A percentile compares a stretch with the other conserved stretches of the same genome.
These are phyloP conservation scores for Lytechinus variegatus DNA, from an alignment of 35 echinoderm and acorn worm species.

Conservation along the genomic window DNA sequence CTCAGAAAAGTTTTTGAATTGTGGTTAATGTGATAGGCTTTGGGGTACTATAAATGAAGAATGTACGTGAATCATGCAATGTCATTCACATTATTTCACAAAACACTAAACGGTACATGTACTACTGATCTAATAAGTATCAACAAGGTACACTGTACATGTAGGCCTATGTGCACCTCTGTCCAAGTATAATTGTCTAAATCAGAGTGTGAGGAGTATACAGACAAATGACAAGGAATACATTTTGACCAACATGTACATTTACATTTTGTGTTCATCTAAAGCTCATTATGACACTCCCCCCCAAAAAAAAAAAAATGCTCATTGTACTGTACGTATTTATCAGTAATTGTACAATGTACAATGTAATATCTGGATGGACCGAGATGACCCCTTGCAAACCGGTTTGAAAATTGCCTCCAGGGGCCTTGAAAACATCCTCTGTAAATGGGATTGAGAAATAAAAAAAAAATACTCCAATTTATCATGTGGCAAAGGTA, in stretches of 20 bases:
- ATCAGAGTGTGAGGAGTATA: too few species aligned
- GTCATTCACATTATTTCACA: not conserved
- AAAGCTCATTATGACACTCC: too few species aligned
- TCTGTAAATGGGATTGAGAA: not conserved
- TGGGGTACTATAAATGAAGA: not conserved
- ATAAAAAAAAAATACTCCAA: not conserved
- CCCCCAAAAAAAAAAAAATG: too few species aligned
- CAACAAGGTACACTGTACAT: not conserved
- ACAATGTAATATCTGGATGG: not conserved
- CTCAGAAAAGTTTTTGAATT: not conserved
- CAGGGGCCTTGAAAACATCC: constrained; percentile 16
- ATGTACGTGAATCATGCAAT: not conserved
- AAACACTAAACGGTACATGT: not conserved
- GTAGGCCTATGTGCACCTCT: not conserved
- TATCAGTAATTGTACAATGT: too few species aligned
- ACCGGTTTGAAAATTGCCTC: not conserved
- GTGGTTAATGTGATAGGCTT: not conserved
- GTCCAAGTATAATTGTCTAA: too few species aligned
- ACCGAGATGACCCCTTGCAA: not conserved
- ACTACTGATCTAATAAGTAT: too few species aligned
- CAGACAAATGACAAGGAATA: too few species aligned
- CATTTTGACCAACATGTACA: too few species aligned
- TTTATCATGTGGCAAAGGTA: not conserved
- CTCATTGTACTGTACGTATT: too few species aligned
- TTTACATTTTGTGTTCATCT: too few species aligned